Base-by-base conservation (phyloP, 2,888 invertebrate genomes). In the Tiphia femorata region DNA sequence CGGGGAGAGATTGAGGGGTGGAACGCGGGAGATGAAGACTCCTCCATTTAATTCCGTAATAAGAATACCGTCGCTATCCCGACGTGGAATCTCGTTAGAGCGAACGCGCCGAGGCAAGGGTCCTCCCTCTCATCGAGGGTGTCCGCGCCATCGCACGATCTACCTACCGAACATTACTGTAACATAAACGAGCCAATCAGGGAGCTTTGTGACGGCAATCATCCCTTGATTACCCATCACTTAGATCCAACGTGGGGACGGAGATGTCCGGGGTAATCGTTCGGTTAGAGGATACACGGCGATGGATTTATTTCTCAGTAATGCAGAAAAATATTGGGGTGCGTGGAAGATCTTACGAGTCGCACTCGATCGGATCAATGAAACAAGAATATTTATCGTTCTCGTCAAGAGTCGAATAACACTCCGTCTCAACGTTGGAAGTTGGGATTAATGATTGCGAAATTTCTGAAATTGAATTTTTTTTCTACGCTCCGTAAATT, bases 121-220 rank as follows among this genome's bases (percentile, higher is more conserved):
- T 33, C 42, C 37, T 51, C 14, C 12, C 30, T 30, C 44, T 38
- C 40, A 58, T 52, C 29, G 42, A 43, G 51, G 51, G 47, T 38
- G 20, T 53, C 54, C 14, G 30, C 43, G 37, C 58, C 23, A 41
- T 43, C 23, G 35, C 48, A 30, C 51, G 33, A 29, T 53, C 35
- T n/a, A n/a, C n/a, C n/a, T n/a, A n/a, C 48, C 58, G 58, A 51
- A 58, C 58, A 67, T 75, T 70, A 71, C 63, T 64, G 64, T 62
- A 59, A 64, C 66, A 74, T 77, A 79, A 81, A 72, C 76, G 77
- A 78, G 76, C 77, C 81, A 81, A 82, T 82, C 81, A 81, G 70
- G 63, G 49, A 47, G 68, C 77, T 81, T 80, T 82, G 77, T 77
- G 54, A 23, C 61, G 57, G 67, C 75, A 77, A 80, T 81, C 75